phyloP scores from a whole-genome alignment of 2,888 invertebrate genomes.

The Yponomeuta plumbellus region DNA sequence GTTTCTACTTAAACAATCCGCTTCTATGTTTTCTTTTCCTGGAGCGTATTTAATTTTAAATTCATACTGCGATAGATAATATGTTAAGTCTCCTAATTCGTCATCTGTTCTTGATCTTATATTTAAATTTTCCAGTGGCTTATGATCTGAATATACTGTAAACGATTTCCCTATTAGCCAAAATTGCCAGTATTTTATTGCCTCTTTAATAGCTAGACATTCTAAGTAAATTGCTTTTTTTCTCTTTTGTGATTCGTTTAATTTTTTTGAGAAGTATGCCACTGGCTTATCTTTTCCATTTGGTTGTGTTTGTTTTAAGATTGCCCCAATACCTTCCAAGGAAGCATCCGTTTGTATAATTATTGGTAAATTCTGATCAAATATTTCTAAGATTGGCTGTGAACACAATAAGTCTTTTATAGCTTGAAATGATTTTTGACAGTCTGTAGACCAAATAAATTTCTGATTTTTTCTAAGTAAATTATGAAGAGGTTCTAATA shows the following conservation, averaged over 20 bases:
- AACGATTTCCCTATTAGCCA: slow-evolving; percentile 27
- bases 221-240: slow-evolving; percentile 24
- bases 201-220: slow-evolving; percentile 19
- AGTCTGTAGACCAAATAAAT: slow-evolving; percentile 15
- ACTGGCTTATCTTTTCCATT: slow-evolving; percentile 25
- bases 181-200: slow-evolving; percentile 27
- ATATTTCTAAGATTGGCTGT: slow-evolving; percentile 25
- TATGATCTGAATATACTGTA: slow-evolving; percentile 28
- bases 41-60: slow-evolving; percentile 14
- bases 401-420: slow-evolving; percentile 25
- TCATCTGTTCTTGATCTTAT: slow-evolving; percentile 16
- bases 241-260: slow-evolving; percentile 22
- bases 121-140: slow-evolving; percentile 22
- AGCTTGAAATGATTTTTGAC: slow-evolving; percentile 23
- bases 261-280: slow-evolving; percentile 23
- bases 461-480: no score
- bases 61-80: slow-evolving; percentile 14
- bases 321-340: slow-evolving; percentile 27
- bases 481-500: background rate
- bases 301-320: slow-evolving; percentile 24
- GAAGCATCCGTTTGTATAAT: slow-evolving; percentile 29
- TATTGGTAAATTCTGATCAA: slow-evolving; percentile 27
- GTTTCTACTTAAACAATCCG: slow-evolving; percentile 15
- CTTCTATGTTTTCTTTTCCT: slow-evolving; percentile 15
- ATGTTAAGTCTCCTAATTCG: slow-evolving; percentile 16